Percentiles rank a stretch among this genome's conserved stretches.
Conservation (phyloP, 2,888 invertebrate species). For the Elegia similella region DNA sequence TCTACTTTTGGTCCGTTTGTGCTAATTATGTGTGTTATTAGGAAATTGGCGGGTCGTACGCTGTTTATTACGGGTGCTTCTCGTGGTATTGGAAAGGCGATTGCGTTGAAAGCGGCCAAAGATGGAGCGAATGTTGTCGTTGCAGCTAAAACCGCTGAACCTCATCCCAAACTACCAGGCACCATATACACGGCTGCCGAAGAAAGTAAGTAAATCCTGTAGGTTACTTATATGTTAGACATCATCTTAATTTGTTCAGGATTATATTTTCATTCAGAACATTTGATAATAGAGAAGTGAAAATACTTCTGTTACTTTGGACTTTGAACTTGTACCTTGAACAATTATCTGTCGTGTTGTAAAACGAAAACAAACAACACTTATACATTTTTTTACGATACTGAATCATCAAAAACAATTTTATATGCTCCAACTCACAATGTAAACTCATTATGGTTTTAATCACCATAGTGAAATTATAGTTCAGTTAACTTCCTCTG, state of each 20-base stretch:
- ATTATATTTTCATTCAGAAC: slow-evolving; percentile 27
- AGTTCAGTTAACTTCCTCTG: no score
- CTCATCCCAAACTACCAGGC: slow-evolving; percentile 95
- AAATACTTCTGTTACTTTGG: slow-evolving; percentile 37
- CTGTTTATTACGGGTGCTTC: slow-evolving; percentile 98
- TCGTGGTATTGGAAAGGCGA: slow-evolving; percentile 97
- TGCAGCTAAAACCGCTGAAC: slow-evolving; percentile 94
- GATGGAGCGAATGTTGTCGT: slow-evolving; percentile 96
- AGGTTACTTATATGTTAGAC: not conserved
- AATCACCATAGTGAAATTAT: no score
- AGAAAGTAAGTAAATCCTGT: slow-evolving; percentile 84
- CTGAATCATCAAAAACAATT: no score
- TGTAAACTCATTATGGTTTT: no score
- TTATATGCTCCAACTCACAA: no score
- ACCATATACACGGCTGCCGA: slow-evolving; percentile 95
- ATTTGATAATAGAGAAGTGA: not conserved
- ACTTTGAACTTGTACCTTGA: slow-evolving; percentile 49
- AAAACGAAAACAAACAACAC: not conserved
- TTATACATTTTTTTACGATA: slow-evolving; percentile 13
- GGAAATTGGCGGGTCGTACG: slow-evolving; percentile 90
- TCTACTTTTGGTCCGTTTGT: slow-evolving; percentile 25
- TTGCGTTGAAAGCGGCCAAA: slow-evolving; percentile 94
- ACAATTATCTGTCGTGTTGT: not conserved
- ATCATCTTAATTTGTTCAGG: not conserved
- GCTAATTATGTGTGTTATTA: slow-evolving; percentile 33